Evolutionary conservation across 2,797 vertebrate species (phyloP).

Genomic region (Myiotriccus ornatus): DNA sequence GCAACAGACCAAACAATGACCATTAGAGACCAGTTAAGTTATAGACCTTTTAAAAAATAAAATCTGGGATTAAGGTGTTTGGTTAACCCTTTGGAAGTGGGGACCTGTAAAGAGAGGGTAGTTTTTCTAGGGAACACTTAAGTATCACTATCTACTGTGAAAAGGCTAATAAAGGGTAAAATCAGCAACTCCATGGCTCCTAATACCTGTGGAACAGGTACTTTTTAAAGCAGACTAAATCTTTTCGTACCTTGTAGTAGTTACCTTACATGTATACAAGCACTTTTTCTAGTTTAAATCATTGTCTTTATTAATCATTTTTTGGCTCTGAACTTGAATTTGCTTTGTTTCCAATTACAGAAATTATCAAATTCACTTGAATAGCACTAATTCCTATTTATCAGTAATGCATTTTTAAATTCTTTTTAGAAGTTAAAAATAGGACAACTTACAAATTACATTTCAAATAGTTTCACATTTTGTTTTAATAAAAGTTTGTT

Average conservation of each 20-base stretch:
- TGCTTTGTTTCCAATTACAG: not conserved
- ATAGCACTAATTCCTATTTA: not conserved
- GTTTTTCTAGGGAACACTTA: not conserved
- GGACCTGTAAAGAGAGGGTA: not conserved
- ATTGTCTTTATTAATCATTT: not conserved
- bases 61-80: not conserved
- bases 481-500: not conserved
- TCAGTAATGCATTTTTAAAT: not conserved
- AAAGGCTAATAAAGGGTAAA: not conserved
- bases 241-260: not conserved
- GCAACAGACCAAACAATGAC: not conserved
- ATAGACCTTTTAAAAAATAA: not conserved
- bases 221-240: not conserved
- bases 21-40: not conserved
- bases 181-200: not conserved
- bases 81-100: conserved; percentile 24
- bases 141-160: not conserved
- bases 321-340: not conserved
- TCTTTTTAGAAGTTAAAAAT: not conserved
- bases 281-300: not conserved
- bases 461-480: not conserved
- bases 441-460: not conserved
- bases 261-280: not conserved
- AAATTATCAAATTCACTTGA: not conserved
- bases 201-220: not conserved